Base-by-base conservation (phyloP, 2,113 vertebrate species). In the Phyllopteryx taeniolatus region DNA sequence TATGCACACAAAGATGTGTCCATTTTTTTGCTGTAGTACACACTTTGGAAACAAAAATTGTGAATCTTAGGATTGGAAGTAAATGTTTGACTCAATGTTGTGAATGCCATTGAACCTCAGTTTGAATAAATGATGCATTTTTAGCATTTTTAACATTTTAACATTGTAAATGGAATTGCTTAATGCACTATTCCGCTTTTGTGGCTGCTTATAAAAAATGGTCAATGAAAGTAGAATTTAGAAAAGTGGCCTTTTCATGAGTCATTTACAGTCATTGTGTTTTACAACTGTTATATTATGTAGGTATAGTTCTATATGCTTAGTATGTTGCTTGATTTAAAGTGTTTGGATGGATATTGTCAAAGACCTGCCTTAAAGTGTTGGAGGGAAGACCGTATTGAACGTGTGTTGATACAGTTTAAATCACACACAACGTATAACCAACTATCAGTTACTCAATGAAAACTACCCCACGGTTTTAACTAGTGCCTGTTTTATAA, bases 221-320 rank as follows among this genome's bases (percentile, higher is more conserved):
- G 49, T 79, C 19, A 72, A 67, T 81, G 64, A 75, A 68, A 60
- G 54, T 67, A 42, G 35, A 69, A 67, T 73, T 84, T 22, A 75
- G 47, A 71, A 85, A 13, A 78, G 85, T 92, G 87, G 83, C 86
- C 89, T 89, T 78, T 53, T 53, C 54, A 57, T 27, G n/a, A 33
- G 9, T 60, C 12, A 35, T 61, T 35, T 19, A 35, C 31, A 19
- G 59, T 35, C 15, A 33, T 61, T 35, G 14, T 61, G 31, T 61
- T 35, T 59, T 35, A 61, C 31, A 27, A 27, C 22, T 10, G 13
- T 66, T 47, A 66, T 47, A 31, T 11, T 31, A 66, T 5, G 11
- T 66, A 47, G 12, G 13, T 46, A 11, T 47, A 66, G 5, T 65
- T 43, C 78, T 72, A 59, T 42, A 71, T 31, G 65, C 61, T 54